Evolutionary conservation across 2,888 invertebrate genomes (phyloP).

Genomic region (Hypolimnas misippus): DNA sequence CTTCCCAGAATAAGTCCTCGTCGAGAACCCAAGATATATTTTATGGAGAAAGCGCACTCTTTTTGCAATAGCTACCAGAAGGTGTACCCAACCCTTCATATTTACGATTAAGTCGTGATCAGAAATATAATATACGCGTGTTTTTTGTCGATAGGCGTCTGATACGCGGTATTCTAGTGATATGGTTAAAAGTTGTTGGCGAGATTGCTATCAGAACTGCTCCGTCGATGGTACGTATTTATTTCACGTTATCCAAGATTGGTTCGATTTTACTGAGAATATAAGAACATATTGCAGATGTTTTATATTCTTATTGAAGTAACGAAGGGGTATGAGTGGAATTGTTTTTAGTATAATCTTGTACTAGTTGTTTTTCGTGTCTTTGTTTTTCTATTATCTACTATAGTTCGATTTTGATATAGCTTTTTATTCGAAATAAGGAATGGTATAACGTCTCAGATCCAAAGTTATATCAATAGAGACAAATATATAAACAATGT

Average conservation of each 20-base stretch:
- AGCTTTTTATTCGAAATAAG: no score
- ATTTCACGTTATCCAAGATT: slow-evolving; percentile 22
- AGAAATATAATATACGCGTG: slow-evolving; percentile 77
- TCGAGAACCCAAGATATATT: slow-evolving; percentile 69
- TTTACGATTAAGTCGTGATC: slow-evolving; percentile 84
- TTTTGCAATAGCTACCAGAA: slow-evolving; percentile 82
- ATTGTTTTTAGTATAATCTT: not conserved
- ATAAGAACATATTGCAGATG: slow-evolving; percentile 3
- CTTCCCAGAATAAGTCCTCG: slow-evolving; percentile 47
- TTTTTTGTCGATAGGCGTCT: slow-evolving; percentile 74
- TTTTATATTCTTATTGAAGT: not conserved
- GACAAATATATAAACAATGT: no score
- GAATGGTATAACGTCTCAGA: no score
- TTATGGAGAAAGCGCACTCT: slow-evolving; percentile 80
- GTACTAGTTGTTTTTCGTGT: not conserved
- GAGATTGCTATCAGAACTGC: slow-evolving; percentile 32
- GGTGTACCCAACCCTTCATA: slow-evolving; percentile 80
- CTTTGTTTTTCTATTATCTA: not conserved
- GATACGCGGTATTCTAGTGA: slow-evolving; percentile 58
- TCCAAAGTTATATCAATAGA: no score
- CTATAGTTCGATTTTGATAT: not conserved
- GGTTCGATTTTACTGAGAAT: slow-evolving; percentile 10
- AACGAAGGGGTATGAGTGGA: not conserved
- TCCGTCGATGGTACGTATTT: slow-evolving; percentile 15
- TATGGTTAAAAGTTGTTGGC: slow-evolving; percentile 44